Conservation (phyloP, 1,140 invertebrate genomes). For the Colletes latitarsis region DNA sequence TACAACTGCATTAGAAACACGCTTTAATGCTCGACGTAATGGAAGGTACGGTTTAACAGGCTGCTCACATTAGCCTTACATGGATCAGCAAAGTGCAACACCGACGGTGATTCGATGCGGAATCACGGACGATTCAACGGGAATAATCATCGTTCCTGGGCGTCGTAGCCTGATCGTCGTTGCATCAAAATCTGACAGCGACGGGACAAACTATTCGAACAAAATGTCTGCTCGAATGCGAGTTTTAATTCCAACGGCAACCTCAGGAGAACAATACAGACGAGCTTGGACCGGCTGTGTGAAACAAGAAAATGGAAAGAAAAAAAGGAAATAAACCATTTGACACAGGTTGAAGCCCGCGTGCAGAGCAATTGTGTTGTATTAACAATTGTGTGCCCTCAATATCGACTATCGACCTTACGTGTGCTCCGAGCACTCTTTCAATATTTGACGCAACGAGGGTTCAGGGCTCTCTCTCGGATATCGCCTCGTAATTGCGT, state of each 20-base stretch:
- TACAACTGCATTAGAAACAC: too few species aligned
- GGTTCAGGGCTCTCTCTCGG: background rate
- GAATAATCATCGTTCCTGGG: background rate
- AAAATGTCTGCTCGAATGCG: slow-evolving; percentile 8
- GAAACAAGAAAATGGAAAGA: background rate
- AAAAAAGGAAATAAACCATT: background rate
- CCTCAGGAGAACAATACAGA: background rate
- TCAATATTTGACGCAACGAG: slow-evolving; percentile 35
- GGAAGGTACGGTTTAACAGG: too few species aligned
- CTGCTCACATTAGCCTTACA: too few species aligned
- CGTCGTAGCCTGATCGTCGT: background rate
- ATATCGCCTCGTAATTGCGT: slow-evolving; percentile 40
- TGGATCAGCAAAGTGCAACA: background rate
- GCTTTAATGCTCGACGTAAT: too few species aligned
- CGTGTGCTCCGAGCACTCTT: slow-evolving; percentile 10
- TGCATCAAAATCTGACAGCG: background rate
- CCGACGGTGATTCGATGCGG: background rate
- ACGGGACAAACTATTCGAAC: too few species aligned
- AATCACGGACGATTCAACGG: background rate
- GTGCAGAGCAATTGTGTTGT: slow-evolving; percentile 18
- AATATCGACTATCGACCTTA: slow-evolving; percentile 5
- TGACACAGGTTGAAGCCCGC: background rate
- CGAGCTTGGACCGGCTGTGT: background rate
- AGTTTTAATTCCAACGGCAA: slow-evolving; percentile 18
- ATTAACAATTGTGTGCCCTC: slow-evolving; percentile 28